Percentiles rank a stretch among this genome's conserved stretches.
Evolutionary conservation across 2,888 invertebrate genomes (phyloP).

Genomic region (Caenorhabditis virilis): DNA sequence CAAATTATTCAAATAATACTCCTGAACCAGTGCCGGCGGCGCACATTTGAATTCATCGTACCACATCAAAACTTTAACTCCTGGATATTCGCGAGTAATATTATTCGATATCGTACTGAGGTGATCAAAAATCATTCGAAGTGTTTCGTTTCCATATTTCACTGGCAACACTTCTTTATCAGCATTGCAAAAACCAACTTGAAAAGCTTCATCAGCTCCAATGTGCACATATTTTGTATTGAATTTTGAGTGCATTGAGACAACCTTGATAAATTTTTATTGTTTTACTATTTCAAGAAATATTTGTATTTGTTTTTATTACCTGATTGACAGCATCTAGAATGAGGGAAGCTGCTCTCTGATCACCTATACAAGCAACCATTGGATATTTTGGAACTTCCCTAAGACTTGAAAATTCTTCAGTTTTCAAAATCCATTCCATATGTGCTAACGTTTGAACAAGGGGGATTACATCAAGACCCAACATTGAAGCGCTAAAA

Average conservation of each 20-base stretch:
- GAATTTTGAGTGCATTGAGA: slow-evolving; percentile 69
- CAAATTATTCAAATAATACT: slow-evolving; percentile 41
- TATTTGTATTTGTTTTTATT: background rate
- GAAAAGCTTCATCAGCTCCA: slow-evolving; percentile 72
- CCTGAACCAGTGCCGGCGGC: slow-evolving; percentile 33
- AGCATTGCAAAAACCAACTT: slow-evolving; percentile 50
- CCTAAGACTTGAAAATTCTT: slow-evolving; percentile 75
- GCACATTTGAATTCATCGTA: slow-evolving; percentile 50
- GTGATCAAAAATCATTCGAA: slow-evolving; percentile 49
- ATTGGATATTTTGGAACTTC: slow-evolving; percentile 49
- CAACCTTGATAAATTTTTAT: slow-evolving; percentile 33
- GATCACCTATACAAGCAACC: slow-evolving; percentile 56
- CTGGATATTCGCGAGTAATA: slow-evolving; percentile 39
- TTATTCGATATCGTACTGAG: slow-evolving; percentile 39
- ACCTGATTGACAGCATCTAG: slow-evolving; percentile 57
- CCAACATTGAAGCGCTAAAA: slow-evolving; percentile 69
- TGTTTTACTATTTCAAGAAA: background rate
- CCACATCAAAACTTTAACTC: slow-evolving; percentile 53
- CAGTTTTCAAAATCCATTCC: slow-evolving; percentile 80
- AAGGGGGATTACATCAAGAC: slow-evolving; percentile 79
- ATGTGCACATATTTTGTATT: slow-evolving; percentile 74
- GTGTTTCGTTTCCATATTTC: slow-evolving; percentile 43
- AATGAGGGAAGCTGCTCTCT: slow-evolving; percentile 69
- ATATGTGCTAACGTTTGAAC: slow-evolving; percentile 85
- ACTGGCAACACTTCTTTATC: slow-evolving; percentile 43